These are phyloP conservation scores for Sebastes paucispinis DNA, from an alignment of 2,797 vertebrate genomes.

Conservation along the genomic window DNA sequence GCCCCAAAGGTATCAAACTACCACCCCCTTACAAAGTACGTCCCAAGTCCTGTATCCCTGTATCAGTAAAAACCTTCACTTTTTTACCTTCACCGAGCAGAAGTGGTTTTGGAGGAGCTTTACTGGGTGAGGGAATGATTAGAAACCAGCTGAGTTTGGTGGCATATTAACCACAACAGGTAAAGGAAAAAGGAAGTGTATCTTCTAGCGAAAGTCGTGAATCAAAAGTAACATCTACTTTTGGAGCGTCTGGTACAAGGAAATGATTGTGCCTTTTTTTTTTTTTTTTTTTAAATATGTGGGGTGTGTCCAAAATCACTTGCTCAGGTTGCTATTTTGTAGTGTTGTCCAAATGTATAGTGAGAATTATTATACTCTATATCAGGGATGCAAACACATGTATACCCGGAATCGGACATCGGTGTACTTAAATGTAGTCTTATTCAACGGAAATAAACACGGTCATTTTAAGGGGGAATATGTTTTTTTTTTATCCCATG, in stretches of 20 bases:
- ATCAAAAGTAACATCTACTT: constrained; percentile 17
- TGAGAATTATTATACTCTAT: neutral
- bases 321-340: neutral
- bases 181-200: neutral
- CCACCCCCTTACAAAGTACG: constrained; percentile 11
- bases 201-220: neutral
- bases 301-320: neutral
- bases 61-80: constrained; percentile 17
- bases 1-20: constrained; percentile 20
- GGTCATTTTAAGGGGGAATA: too few relatives aligned
- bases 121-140: constrained; percentile 17
- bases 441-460: too few relatives aligned
- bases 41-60: neutral
- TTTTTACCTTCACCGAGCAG: neutral
- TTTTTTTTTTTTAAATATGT: neutral
- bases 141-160: constrained; percentile 2
- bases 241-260: neutral
- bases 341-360: neutral
- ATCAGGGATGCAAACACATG: too few relatives aligned
- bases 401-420: too few relatives aligned
- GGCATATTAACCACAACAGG: neutral
- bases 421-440: too few relatives aligned
- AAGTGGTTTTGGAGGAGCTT: constrained; percentile 17
- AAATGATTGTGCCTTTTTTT: neutral
- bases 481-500: too few relatives aligned